phyloP scores from a whole-genome alignment of 2,888 invertebrate genomes.

The Rhagonycha fulva region DNA sequence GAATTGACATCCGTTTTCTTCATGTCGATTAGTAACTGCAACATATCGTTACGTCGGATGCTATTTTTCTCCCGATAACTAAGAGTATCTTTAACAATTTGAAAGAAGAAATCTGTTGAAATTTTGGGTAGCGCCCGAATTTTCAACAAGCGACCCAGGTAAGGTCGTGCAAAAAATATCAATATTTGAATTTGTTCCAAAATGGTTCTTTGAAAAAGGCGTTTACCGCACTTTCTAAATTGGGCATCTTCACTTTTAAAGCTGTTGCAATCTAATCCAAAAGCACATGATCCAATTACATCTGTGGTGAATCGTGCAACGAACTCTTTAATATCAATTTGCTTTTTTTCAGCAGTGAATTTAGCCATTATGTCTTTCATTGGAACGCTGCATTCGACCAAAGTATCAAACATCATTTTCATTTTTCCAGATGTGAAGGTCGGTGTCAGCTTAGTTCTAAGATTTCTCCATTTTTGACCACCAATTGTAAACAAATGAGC shows the following conservation, averaged over 20 bases:
- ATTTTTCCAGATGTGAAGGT: conserved; percentile 68
- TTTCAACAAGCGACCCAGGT: conserved; percentile 34
- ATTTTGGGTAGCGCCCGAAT: conserved; percentile 33
- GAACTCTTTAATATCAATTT: conserved; percentile 49
- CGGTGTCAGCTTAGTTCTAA: conserved; percentile 64
- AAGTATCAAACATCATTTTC: conserved; percentile 63
- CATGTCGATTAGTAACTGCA: conserved; percentile 59
- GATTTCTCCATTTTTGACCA: conserved; percentile 63
- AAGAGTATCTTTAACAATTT: conserved; percentile 35
- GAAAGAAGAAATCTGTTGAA: conserved; percentile 53
- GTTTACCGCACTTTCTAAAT: conserved; percentile 47
- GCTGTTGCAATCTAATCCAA: conserved; percentile 64
- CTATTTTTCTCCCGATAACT: conserved; percentile 51
- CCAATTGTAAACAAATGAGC: conserved; percentile 61
- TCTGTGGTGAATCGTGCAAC: conserved; percentile 62
- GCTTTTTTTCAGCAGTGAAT: background rate
- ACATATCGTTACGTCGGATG: conserved; percentile 58
- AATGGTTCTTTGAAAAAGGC: conserved; percentile 18
- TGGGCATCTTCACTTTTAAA: conserved; percentile 58
- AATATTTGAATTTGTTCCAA: conserved; percentile 16
- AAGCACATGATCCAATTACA: conserved; percentile 63
- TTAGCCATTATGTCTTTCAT: conserved; percentile 5
- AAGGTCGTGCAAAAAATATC: conserved; percentile 25
- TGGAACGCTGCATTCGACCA: conserved; percentile 51
- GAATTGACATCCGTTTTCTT: conserved; percentile 36